These are phyloP conservation scores for Phoxinus phoxinus DNA, from an alignment of 2,113 vertebrate species.

Conservation along the genomic window DNA sequence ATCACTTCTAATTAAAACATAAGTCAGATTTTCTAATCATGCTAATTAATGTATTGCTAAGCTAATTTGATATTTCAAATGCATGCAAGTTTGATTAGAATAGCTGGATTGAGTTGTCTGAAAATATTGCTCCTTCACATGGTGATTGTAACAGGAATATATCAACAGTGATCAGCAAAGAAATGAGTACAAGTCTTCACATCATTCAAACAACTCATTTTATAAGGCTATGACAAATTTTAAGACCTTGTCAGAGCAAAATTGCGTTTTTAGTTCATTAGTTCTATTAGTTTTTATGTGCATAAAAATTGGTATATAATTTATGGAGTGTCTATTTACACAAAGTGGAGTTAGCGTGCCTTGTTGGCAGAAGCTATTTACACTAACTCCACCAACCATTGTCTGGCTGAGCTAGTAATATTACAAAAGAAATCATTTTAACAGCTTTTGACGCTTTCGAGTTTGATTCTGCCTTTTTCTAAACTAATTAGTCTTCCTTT, in stretches of 20 bases:
- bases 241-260: not conserved
- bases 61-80: not conserved
- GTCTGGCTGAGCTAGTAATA: too few relatives aligned
- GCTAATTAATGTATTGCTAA: not conserved
- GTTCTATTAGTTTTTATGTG: not conserved
- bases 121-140: not conserved
- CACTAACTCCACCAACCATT: too few relatives aligned
- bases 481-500: too few relatives aligned
- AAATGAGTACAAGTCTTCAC: not conserved
- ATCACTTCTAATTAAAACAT: not conserved
- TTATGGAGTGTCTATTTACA: too few relatives aligned
- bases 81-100: conserved; percentile 10
- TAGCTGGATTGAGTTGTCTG: not conserved
- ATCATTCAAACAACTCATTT: not conserved
- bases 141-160: not conserved
- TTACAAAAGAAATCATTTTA: too few relatives aligned
- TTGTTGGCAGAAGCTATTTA: too few relatives aligned
- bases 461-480: too few relatives aligned
- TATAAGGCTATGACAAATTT: not conserved
- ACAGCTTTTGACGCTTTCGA: too few relatives aligned
- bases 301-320: not conserved
- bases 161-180: not conserved
- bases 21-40: not conserved
- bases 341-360: too few relatives aligned
- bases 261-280: not conserved